phyloP scores from a whole-genome alignment of 2,797 vertebrate species.

The Echeneis naucrates region DNA sequence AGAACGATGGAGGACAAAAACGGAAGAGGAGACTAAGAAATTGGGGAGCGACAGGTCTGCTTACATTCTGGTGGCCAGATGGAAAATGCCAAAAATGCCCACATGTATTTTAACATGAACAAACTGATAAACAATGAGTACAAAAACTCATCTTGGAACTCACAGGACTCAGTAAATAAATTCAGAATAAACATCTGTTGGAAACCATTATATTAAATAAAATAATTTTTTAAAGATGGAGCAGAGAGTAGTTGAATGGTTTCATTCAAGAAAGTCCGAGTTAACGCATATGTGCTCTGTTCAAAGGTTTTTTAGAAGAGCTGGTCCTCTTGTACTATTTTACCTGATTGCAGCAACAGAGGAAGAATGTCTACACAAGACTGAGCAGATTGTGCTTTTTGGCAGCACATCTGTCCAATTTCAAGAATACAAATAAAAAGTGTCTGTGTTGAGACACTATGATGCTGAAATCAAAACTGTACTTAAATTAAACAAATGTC shows the following conservation, averaged over 20 bases:
- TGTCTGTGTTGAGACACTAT: constrained; percentile 15
- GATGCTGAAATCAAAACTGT: constrained; percentile 4
- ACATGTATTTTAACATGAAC: background rate
- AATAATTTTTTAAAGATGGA: constrained; percentile 26
- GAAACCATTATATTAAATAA: constrained; percentile 5
- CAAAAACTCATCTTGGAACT: constrained; percentile 16
- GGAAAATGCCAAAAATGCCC: constrained; percentile 1
- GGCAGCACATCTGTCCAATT: constrained; percentile 42
- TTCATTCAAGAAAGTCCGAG: constrained; percentile 21
- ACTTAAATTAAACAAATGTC: constrained; percentile 26
- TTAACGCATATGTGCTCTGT: constrained; percentile 25
- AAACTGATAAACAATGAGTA: constrained; percentile 11
- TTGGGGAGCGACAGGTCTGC: background rate
- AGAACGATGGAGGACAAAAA: constrained; percentile 53
- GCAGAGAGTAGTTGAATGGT: constrained; percentile 12
- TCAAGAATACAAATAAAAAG: constrained; percentile 18
- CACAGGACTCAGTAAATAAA: constrained; percentile 5
- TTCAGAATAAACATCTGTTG: constrained; percentile 1
- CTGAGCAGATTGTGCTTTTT: constrained; percentile 28
- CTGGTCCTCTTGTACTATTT: constrained; percentile 13
- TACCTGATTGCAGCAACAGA: constrained; percentile 24
- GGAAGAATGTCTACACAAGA: constrained; percentile 5
- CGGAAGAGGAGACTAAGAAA: constrained; percentile 3
- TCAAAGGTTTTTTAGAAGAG: background rate
- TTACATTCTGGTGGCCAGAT: constrained; percentile 5